phyloP scores from a whole-genome alignment of 1,140 invertebrate species.

The Hyles vespertilio region DNA sequence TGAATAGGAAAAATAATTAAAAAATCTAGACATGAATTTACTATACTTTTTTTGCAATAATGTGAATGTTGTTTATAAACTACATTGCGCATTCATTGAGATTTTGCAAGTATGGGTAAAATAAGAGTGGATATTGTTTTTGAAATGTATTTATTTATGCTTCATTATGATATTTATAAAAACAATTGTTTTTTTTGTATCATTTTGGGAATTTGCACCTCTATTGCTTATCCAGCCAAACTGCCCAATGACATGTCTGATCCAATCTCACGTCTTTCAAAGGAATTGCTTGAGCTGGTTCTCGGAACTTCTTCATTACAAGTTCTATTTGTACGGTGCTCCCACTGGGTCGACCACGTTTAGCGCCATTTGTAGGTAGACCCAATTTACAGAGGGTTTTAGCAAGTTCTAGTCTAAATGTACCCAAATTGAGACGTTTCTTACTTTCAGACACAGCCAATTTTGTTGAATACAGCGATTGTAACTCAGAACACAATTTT shows the following conservation, averaged over 20 bases:
- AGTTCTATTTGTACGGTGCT: constrained; percentile 39
- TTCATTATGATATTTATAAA: constrained; percentile 49
- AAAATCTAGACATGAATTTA: neutral
- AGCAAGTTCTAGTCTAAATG: constrained; percentile 39
- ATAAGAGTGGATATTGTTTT: constrained; percentile 40
- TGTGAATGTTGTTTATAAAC: constrained; percentile 13
- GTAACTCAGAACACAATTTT: too few species aligned
- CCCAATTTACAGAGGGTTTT: constrained; percentile 37
- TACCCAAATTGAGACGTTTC: constrained; percentile 33
- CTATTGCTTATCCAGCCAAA: constrained; percentile 44
- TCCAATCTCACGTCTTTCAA: constrained; percentile 40
- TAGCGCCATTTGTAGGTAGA: constrained; percentile 44
- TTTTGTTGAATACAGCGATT: constrained; percentile 5
- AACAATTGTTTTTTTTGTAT: constrained; percentile 48
- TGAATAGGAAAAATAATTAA: constrained; percentile 9
- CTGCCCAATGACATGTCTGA: constrained; percentile 42
- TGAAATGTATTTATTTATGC: constrained; percentile 43
- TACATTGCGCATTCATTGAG: constrained; percentile 16
- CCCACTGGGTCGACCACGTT: constrained; percentile 37
- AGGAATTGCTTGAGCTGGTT: constrained; percentile 41
- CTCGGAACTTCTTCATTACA: constrained; percentile 40
- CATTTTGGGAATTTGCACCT: constrained; percentile 49
- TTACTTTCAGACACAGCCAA: constrained; percentile 3
- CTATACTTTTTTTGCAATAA: neutral
- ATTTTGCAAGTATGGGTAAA: constrained; percentile 43